phyloP scores from a whole-genome alignment of 2,888 invertebrate species.

The Byasa hedistus region DNA sequence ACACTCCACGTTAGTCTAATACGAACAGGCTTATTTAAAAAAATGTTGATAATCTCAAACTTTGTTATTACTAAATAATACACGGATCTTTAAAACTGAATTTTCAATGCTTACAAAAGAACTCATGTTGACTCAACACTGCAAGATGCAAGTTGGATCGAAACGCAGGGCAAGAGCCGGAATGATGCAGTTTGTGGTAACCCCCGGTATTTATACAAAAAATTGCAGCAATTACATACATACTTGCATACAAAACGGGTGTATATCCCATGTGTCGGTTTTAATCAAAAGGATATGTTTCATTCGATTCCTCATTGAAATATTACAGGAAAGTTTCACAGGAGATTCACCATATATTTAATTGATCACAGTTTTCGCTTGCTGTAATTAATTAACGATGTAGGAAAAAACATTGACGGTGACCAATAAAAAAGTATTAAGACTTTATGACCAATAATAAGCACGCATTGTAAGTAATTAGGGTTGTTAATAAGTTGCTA shows the following conservation, averaged over 20 bases:
- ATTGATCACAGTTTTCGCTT: slow-evolving; percentile 5
- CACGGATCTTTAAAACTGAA: background rate
- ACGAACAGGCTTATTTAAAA: background rate
- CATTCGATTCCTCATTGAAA: slow-evolving; percentile 51
- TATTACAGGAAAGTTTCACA: slow-evolving; percentile 28
- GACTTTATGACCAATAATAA: slow-evolving; percentile 11
- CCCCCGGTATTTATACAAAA: slow-evolving; percentile 75
- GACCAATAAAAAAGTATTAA: slow-evolving; percentile 13
- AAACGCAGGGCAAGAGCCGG: slow-evolving; percentile 53
- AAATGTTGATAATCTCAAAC: too few species aligned
- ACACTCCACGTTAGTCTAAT: background rate
- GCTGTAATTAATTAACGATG: background rate
- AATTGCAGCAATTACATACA: slow-evolving; percentile 65
- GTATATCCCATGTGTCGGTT: slow-evolving; percentile 63
- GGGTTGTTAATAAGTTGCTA: background rate
- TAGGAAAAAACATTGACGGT: background rate
- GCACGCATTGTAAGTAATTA: background rate
- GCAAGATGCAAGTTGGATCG: slow-evolving; percentile 46
- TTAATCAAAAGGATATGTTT: slow-evolving; percentile 56
- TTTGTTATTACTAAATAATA: too few species aligned
- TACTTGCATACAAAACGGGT: slow-evolving; percentile 45
- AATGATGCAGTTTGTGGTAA: slow-evolving; percentile 72
- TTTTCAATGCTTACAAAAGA: slow-evolving; percentile 60
- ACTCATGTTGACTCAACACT: slow-evolving; percentile 60
- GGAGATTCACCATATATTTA: background rate